A percentile compares a stretch with the other conserved stretches of the same genome.
Evolutionary conservation across 1,140 invertebrate species (phyloP).

Genomic region (Drosophila sproati): DNA sequence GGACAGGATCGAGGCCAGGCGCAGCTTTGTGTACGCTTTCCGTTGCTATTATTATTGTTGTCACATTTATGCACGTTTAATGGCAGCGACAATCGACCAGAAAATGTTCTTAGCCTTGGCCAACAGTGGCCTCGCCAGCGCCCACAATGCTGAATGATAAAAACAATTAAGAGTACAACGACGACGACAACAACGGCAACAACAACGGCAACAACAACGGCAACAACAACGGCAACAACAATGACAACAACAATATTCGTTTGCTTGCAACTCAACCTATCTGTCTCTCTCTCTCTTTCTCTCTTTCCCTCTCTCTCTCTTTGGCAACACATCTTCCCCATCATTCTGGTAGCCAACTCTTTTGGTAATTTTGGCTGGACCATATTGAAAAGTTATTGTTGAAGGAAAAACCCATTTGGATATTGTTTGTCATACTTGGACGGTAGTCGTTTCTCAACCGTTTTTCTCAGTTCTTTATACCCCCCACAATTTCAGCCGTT

Average conservation of each 20-base stretch:
- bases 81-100: conserved; percentile 52
- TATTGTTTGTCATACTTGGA: conserved; percentile 80
- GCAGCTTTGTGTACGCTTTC: conserved; percentile 10
- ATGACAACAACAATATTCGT: conserved; percentile 22
- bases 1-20: conserved; percentile 19
- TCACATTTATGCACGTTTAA: conserved; percentile 40
- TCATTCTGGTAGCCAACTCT: conserved; percentile 27
- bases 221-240: conserved; percentile 13
- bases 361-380: conserved; percentile 69
- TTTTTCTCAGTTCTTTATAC: conserved; percentile 20
- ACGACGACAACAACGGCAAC: conserved; percentile 12
- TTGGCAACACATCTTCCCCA: conserved; percentile 3
- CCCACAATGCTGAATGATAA: conserved; percentile 45
- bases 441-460: conserved; percentile 36
- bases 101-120: conserved; percentile 51
- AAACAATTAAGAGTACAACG: conserved; percentile 49
- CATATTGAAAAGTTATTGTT: conserved; percentile 82
- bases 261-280: conserved; percentile 1
- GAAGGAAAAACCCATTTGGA: conserved; percentile 80
- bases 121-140: conserved; percentile 17
- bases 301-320: background rate
- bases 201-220: conserved; percentile 15
- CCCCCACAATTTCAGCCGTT: background rate
- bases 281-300: background rate
- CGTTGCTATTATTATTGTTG: conserved; percentile 11